phyloP scores from a whole-genome alignment of 2,888 invertebrate genomes.

The Cheilosia vulpina region DNA sequence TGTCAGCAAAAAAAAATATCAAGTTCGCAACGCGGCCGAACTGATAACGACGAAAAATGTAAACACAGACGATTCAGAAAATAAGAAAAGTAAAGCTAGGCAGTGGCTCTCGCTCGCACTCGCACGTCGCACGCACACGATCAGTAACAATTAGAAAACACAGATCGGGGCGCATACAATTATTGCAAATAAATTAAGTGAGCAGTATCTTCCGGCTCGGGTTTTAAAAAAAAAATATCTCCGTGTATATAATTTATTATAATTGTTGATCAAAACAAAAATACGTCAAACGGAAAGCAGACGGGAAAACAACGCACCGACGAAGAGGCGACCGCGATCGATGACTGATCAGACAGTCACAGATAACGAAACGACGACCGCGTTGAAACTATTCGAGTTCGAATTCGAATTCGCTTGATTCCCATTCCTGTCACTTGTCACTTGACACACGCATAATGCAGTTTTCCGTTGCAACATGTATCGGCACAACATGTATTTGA shows the following conservation, averaged over 20 bases:
- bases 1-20: constrained; percentile 45
- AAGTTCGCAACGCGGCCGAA: constrained; percentile 55
- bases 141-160: constrained; percentile 44
- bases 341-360: background rate
- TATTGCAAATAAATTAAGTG: constrained; percentile 37
- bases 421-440: constrained; percentile 1
- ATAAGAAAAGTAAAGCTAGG: constrained; percentile 12
- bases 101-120: constrained; percentile 38
- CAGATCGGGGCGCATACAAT: background rate
- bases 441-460: constrained; percentile 11
- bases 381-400: background rate
- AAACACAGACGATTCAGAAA: constrained; percentile 48
- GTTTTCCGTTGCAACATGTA: constrained; percentile 43
- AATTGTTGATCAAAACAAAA: constrained; percentile 46
- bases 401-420: constrained; percentile 1
- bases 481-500: background rate
- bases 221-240: background rate
- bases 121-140: constrained; percentile 34
- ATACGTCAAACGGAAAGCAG: constrained; percentile 13
- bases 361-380: background rate
- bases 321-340: background rate
- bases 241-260: background rate
- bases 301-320: constrained; percentile 3
- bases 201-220: constrained; percentile 9
- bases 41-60: constrained; percentile 66